Evolutionary conservation across 2,888 invertebrate genomes (phyloP).

Genomic region (Cactoblastis cactorum): DNA sequence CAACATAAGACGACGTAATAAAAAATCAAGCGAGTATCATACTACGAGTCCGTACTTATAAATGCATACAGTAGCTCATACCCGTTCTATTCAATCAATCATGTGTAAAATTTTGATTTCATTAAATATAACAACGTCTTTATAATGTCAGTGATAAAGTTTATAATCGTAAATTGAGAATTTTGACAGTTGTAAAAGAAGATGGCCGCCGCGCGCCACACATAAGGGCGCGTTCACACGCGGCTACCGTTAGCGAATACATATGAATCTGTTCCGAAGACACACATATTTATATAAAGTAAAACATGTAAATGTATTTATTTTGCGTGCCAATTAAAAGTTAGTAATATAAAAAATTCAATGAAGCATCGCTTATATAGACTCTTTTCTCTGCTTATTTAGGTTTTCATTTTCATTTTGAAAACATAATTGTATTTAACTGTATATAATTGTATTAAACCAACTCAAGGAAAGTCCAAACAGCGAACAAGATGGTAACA

Average conservation of each 20-base stretch:
- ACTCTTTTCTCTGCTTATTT: no score
- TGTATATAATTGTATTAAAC: no score
- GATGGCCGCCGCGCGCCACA: slow-evolving; percentile 27
- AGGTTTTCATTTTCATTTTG: no score
- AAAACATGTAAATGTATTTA: no score
- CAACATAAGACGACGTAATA: slow-evolving; percentile 1
- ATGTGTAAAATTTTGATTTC: not conserved
- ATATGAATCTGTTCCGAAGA: slow-evolving; percentile 16
- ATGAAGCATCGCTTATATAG: no score
- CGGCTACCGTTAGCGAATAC: slow-evolving; percentile 33
- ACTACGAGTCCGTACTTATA: not conserved
- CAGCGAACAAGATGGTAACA: no score
- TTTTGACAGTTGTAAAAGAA: slow-evolving; percentile 17
- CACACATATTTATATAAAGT: no score
- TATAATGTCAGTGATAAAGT: not conserved
- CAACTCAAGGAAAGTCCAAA: no score
- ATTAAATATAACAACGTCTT: not conserved
- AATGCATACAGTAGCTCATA: slow-evolving; percentile 11
- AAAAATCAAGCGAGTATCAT: slow-evolving; percentile 9
- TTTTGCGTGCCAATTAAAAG: no score
- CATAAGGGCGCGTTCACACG: slow-evolving; percentile 34
- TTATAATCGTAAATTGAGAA: not conserved
- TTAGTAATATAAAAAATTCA: no score
- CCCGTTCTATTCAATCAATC: slow-evolving; percentile 15
- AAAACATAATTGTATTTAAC: no score